Percentiles rank a stretch among this genome's conserved stretches.
Evolutionary conservation across 2,113 vertebrate species (phyloP).

Genomic region (Sylvietta virens): DNA sequence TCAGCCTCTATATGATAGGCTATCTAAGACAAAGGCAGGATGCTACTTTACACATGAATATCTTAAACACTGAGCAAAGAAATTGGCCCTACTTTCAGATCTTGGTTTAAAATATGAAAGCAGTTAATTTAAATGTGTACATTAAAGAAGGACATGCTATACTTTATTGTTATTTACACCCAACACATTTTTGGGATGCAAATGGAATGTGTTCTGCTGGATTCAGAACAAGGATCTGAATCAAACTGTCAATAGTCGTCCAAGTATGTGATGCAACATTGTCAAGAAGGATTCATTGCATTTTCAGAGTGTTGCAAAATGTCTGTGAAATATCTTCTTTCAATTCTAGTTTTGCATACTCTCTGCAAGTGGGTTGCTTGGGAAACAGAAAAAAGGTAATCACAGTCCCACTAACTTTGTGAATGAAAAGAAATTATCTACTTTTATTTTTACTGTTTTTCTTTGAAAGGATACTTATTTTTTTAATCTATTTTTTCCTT

Average conservation of each 20-base stretch:
- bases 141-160: neutral
- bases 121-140: neutral
- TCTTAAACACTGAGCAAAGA: neutral
- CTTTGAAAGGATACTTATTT: neutral
- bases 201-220: neutral
- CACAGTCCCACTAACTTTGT: neutral
- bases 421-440: neutral
- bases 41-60: neutral
- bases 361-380: neutral
- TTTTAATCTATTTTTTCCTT: too few relatives aligned
- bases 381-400: neutral
- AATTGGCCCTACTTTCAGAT: neutral
- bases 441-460: neutral
- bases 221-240: neutral
- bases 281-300: neutral
- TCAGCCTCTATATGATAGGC: accelerated
- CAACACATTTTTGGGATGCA: neutral
- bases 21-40: neutral
- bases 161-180: neutral
- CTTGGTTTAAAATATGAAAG: neutral
- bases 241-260: neutral
- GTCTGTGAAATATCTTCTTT: neutral
- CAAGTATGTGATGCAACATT: neutral
- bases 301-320: neutral
- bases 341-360: neutral